These are phyloP conservation scores for Strigops habroptila DNA, from an alignment of 2,113 vertebrate species.

Conservation along the genomic window DNA sequence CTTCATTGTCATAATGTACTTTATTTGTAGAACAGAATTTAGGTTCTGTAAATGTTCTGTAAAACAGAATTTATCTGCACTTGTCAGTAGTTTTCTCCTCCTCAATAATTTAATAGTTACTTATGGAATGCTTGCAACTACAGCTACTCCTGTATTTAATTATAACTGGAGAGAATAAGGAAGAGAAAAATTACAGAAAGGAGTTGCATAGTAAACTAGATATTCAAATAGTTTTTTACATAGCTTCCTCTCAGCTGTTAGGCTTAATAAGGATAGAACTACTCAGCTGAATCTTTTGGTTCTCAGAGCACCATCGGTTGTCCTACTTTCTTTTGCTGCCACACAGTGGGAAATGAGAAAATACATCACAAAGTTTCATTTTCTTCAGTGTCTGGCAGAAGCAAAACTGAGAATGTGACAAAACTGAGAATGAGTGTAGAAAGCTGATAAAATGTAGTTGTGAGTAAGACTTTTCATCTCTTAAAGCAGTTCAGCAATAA, in stretches of 20 bases:
- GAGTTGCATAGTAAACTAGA: neutral
- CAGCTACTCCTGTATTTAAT: neutral
- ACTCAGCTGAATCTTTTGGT: neutral
- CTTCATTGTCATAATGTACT: neutral
- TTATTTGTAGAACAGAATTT: neutral
- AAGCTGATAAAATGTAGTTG: neutral
- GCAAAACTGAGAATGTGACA: neutral
- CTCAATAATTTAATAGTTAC: neutral
- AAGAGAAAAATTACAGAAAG: neutral
- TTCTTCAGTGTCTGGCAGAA: neutral
- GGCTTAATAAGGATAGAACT: neutral
- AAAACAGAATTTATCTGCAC: neutral
- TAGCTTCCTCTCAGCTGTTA: neutral
- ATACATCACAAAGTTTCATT: neutral
- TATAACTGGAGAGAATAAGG: neutral
- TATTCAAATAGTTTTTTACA: neutral
- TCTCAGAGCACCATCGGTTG: neutral
- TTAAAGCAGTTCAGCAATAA: neutral
- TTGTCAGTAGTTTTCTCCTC: neutral
- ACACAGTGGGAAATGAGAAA: slow-evolving; percentile 24
- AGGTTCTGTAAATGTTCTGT: too few species aligned
- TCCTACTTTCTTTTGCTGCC: slow-evolving; percentile 61
- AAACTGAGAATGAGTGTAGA: neutral
- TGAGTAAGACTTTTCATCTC: neutral
- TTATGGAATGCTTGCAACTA: neutral